Conservation (phyloP, 2,797 vertebrate genomes). For the Myiotriccus ornatus region DNA sequence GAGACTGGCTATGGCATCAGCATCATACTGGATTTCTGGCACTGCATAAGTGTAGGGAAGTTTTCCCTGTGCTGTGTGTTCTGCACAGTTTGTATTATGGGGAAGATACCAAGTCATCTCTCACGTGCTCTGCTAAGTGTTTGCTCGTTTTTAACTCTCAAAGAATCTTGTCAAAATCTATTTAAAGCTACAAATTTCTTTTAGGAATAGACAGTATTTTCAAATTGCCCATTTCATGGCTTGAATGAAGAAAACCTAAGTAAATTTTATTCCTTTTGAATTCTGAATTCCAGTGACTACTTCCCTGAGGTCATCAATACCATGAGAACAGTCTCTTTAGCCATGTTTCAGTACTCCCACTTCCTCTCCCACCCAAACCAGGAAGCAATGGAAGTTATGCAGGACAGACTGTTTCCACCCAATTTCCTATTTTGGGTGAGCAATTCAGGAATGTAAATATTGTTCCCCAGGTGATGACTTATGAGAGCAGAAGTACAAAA, state of each 20-base stretch:
- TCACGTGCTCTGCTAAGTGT: background rate
- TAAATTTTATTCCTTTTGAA: background rate
- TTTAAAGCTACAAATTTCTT: background rate
- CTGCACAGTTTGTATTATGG: rapidly evolving
- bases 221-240: background rate
- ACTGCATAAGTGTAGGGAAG: rapidly evolving
- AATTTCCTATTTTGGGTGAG: conserved; percentile 36
- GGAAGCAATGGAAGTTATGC: conserved; percentile 57
- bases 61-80: background rate
- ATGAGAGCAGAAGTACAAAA: background rate
- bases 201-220: background rate
- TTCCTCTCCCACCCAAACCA: conserved; percentile 60
- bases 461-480: conserved; percentile 19
- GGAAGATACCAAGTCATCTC: background rate
- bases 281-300: background rate
- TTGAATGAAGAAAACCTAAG: background rate
- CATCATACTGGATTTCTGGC: background rate
- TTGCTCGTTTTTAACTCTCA: background rate
- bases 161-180: background rate
- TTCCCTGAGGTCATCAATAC: background rate
- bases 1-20: background rate
- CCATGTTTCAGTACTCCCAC: background rate
- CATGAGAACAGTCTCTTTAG: background rate
- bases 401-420: conserved; percentile 57
- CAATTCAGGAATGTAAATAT: conserved; percentile 44